phyloP scores from a whole-genome alignment of 2,888 invertebrate species.

The Rhyacophila evoluta region DNA sequence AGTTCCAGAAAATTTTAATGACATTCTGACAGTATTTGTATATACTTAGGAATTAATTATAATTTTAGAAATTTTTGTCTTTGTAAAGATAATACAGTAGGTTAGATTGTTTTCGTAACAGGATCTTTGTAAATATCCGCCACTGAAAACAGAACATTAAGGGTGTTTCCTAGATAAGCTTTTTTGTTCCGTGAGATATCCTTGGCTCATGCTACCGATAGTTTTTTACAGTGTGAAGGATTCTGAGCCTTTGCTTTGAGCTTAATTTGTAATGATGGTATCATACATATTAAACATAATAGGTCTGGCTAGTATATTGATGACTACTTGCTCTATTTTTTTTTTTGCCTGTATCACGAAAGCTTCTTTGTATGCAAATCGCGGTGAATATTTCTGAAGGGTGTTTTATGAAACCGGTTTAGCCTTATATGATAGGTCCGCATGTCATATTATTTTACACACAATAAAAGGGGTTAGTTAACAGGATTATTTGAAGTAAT shows the following conservation, averaged over 20 bases:
- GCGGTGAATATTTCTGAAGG: slow-evolving; percentile 18
- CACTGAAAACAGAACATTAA: background rate
- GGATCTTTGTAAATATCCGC: background rate
- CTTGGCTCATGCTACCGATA: slow-evolving; percentile 35
- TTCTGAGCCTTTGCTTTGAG: slow-evolving; percentile 36
- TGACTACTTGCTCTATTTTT: background rate
- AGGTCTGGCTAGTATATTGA: slow-evolving; percentile 29
- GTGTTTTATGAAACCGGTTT: slow-evolving; percentile 3
- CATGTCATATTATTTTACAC: background rate
- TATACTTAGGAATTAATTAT: too few relatives aligned
- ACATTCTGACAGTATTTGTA: too few relatives aligned
- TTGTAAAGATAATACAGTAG: too few relatives aligned
- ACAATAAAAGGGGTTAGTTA: background rate
- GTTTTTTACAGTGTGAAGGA: slow-evolving; percentile 41
- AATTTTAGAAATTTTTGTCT: too few relatives aligned
- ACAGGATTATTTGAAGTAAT: background rate
- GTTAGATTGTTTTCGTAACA: too few relatives aligned
- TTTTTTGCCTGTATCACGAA: slow-evolving; percentile 11
- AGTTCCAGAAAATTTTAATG: too few relatives aligned
- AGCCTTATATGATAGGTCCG: background rate
- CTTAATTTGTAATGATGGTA: slow-evolving; percentile 48
- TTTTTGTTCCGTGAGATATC: slow-evolving; percentile 24
- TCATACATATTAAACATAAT: slow-evolving; percentile 40
- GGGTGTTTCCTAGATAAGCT: slow-evolving; percentile 14
- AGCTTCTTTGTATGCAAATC: slow-evolving; percentile 25